Evolutionary conservation across 2,888 invertebrate species (phyloP), one percentile per base, ranked within the genome.

Genomic region (Cenopis cana): DNA sequence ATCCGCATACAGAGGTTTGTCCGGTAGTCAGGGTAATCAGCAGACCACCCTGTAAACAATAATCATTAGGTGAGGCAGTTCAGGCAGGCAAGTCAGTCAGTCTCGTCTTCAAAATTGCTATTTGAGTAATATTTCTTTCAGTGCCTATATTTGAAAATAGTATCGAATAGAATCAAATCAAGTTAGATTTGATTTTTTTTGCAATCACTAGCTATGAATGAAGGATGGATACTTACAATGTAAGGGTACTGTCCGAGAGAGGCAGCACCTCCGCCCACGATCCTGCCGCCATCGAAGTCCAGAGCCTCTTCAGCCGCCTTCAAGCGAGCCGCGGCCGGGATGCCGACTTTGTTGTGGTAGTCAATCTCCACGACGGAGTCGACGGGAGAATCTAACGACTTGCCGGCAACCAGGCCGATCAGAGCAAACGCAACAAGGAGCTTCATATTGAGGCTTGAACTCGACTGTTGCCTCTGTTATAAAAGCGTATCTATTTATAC

Each of bases 1-100:
- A 81, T 0, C 85, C 86, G 72, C 85, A 86, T 0, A 87, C 80
- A 0, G 86, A 85, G 0, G 78, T 79, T 14, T 68, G 73, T 0
- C 82, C 83, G 1, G 73, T 74, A 0, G 78, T 74, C 54, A 89
- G 73, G 0, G 74, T 57, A 18, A 89, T 80, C 5, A 85, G 65
- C 6, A 88, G 72, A 0, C 87, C 87, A 0, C 79, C 86, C 87
- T 86, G 75, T 38, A 41, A 65, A 41, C 29, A n/a, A 20, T 33
- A n/a, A 33, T 12, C 2, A 20, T 24, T 18, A 11, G 6, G 6
- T 46, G 41, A 41, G 14, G 14, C n/a, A 24, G 41, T 41, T 14
- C n/a, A 41, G 41, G 14, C 4, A n/a, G n/a, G n/a, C n/a, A n/a
- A n/a, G n/a, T n/a, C n/a, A n/a, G n/a, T n/a, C n/a, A n/a, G n/a